Percentiles rank a stretch among this genome's conserved stretches.
Conservation (phyloP, 2,888 invertebrate species). For the Chromoteleia sp. region DNA sequence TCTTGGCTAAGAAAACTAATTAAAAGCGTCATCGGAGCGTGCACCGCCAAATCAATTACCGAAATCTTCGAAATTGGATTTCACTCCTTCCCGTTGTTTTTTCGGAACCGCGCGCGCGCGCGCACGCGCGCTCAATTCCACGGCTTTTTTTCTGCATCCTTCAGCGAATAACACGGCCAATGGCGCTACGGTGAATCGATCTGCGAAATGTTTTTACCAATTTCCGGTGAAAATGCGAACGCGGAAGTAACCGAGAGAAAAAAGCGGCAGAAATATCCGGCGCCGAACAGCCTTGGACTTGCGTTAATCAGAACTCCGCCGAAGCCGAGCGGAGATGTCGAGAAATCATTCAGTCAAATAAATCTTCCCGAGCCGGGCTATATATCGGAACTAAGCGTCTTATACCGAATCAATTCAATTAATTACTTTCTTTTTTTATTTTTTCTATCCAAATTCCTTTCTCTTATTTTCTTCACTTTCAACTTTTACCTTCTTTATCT, state of each 20-base stretch:
- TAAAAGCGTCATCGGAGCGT: constrained; percentile 63
- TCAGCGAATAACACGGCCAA: constrained; percentile 61
- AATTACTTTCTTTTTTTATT: constrained; percentile 24
- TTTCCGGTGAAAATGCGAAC: constrained; percentile 69
- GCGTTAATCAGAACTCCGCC: constrained; percentile 68
- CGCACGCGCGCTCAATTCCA: constrained; percentile 24
- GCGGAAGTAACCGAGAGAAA: constrained; percentile 64
- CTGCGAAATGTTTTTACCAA: constrained; percentile 71
- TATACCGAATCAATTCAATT: constrained; percentile 66
- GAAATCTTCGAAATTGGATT: constrained; percentile 69
- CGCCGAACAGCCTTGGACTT: constrained; percentile 56
- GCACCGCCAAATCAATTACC: constrained; percentile 68
- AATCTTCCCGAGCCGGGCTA: constrained; percentile 58
- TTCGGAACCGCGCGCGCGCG: constrained; percentile 12
- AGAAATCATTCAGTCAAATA: constrained; percentile 70
- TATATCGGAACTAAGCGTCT: constrained; percentile 61
- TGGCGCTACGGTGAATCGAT: constrained; percentile 65
- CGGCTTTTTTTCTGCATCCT: constrained; percentile 55
- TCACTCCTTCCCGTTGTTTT: constrained; percentile 51
- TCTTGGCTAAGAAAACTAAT: constrained; percentile 70
- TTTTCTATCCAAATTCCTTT: constrained; percentile 6
- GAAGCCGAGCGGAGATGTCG: constrained; percentile 64
- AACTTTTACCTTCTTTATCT: no score
- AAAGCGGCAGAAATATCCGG: constrained; percentile 68
- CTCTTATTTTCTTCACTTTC: constrained; percentile 9